Percentiles rank a stretch among this genome's conserved stretches.
Evolutionary conservation across 1,140 invertebrate species (phyloP).

Genomic region (Ips typographus): DNA sequence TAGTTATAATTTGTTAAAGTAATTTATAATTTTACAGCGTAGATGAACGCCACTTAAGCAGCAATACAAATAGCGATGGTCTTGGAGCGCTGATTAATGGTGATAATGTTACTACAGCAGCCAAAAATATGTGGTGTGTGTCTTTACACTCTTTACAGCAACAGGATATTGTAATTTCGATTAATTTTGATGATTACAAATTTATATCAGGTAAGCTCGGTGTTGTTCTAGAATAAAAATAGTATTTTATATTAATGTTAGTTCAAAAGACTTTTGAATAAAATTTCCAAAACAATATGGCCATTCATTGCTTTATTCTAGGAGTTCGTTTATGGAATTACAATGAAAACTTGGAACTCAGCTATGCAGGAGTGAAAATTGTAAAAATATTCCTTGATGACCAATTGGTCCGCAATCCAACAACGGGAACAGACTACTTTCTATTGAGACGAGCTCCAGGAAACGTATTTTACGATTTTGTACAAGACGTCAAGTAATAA

Average conservation of each 20-base stretch:
- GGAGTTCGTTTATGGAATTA: slow-evolving; percentile 79
- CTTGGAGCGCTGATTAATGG: slow-evolving; percentile 56
- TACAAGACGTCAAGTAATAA: slow-evolving; percentile 61
- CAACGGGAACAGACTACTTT: slow-evolving; percentile 56
- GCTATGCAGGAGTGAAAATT: slow-evolving; percentile 69
- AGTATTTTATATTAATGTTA: background rate
- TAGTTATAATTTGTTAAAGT: background rate
- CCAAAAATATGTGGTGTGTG: slow-evolving; percentile 64
- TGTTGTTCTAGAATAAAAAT: background rate
- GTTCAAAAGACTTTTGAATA: background rate
- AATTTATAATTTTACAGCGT: slow-evolving; percentile 15
- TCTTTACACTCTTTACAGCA: slow-evolving; percentile 54
- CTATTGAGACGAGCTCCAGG: slow-evolving; percentile 70
- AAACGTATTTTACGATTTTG: slow-evolving; percentile 71
- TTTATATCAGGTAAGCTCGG: slow-evolving; percentile 54
- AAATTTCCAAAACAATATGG: background rate
- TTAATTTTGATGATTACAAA: slow-evolving; percentile 56
- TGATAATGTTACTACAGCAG: slow-evolving; percentile 61
- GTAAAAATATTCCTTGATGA: slow-evolving; percentile 53
- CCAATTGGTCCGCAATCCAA: slow-evolving; percentile 50
- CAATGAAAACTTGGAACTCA: slow-evolving; percentile 70
- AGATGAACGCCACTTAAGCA: slow-evolving; percentile 26
- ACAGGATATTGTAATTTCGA: slow-evolving; percentile 53
- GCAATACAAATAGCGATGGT: slow-evolving; percentile 28
- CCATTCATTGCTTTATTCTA: slow-evolving; percentile 8